These are phyloP conservation scores for Rallus limicola DNA, from an alignment of 2,113 vertebrate species.

Conservation along the genomic window DNA sequence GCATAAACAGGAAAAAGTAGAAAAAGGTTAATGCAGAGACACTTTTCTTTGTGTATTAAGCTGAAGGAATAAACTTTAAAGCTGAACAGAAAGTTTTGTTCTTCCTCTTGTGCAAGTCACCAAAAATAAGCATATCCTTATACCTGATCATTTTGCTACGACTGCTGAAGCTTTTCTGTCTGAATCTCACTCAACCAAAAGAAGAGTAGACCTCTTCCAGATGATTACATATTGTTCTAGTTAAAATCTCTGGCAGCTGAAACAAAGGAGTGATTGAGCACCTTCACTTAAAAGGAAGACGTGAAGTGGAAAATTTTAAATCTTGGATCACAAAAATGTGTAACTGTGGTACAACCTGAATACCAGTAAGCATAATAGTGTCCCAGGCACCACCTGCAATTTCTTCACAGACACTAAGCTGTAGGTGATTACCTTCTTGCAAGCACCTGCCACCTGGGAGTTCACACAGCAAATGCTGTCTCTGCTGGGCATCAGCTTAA, in stretches of 20 bases:
- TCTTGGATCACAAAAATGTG: background rate
- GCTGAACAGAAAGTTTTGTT: background rate
- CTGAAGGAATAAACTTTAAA: background rate
- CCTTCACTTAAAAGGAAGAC: background rate
- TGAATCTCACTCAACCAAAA: background rate
- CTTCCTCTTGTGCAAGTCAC: background rate
- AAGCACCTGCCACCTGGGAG: background rate
- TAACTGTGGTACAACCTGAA: background rate
- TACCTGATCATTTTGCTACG: background rate
- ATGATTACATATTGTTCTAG: background rate
- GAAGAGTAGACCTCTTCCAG: background rate
- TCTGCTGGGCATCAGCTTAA: background rate
- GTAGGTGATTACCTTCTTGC: background rate
- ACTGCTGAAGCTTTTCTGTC: background rate
- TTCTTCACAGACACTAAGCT: background rate
- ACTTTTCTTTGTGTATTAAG: background rate
- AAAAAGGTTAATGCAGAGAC: background rate
- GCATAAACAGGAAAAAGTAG: background rate
- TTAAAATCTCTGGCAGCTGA: background rate
- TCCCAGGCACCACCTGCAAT: background rate
- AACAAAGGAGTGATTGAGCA: background rate
- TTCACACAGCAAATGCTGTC: background rate
- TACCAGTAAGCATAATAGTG: background rate
- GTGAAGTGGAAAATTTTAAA: background rate
- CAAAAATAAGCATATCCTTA: background rate